Percentiles rank a stretch among this genome's conserved stretches.
phyloP scores from a whole-genome alignment of 35 echinoderm and acorn worm genomes.

The Diadema setosum region DNA sequence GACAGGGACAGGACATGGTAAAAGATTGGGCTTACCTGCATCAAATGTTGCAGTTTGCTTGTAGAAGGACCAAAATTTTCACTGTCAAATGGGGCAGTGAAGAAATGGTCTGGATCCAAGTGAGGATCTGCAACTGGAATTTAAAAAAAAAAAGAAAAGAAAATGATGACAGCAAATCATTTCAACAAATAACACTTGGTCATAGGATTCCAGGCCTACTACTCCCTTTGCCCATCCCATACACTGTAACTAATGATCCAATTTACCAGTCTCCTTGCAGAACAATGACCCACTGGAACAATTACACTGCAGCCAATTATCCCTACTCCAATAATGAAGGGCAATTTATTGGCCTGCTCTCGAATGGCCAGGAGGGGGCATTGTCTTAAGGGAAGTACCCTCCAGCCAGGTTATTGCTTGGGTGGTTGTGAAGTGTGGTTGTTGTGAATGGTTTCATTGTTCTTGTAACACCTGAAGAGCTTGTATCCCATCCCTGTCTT shows the following conservation, averaged over 20 bases:
- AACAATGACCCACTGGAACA: neutral
- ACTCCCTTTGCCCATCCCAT: neutral
- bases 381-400: too few species aligned
- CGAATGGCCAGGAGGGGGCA: too few species aligned
- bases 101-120: conserved; percentile 86
- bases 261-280: neutral
- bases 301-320: neutral
- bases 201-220: neutral
- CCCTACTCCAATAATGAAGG: neutral
- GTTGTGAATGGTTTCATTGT: too few species aligned
- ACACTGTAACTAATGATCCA: neutral
- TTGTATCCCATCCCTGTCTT: too few species aligned
- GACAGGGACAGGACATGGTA: too few species aligned
- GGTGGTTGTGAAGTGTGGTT: too few species aligned
- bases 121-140: conserved; percentile 81
- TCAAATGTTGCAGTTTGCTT: conserved; percentile 82
- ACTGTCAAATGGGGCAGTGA: conserved; percentile 93
- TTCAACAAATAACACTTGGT: neutral
- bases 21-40: conserved; percentile 90
- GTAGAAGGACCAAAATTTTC: conserved; percentile 81
- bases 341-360: neutral
- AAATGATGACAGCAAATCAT: neutral
- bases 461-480: too few species aligned
- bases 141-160: neutral
- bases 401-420: too few species aligned